Base-by-base conservation (phyloP, 2,888 invertebrate species). In the Cenopis cana region DNA sequence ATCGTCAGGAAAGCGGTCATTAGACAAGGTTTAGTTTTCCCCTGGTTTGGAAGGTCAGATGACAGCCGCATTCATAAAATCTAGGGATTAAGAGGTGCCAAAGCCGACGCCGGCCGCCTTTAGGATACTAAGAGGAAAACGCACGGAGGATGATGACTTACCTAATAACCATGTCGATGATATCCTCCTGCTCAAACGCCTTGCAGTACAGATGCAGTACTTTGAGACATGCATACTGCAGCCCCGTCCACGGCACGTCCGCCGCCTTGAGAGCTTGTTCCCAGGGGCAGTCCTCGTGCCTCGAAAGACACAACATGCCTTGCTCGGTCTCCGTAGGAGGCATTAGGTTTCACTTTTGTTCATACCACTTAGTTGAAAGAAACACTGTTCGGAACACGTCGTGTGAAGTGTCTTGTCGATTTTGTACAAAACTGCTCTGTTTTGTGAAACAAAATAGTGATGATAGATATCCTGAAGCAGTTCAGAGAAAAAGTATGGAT, bases 151-250 rank as follows among this genome's bases (percentile, higher is more conserved):
- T 24, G 4, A 24, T 1, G 24, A 83, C 89, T 94, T 94, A 97
- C 97, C 97, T 95, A 91, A 97, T 95, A 81, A 97, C 95, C 90
- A 96, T 95, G 87, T 97, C 96, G 90, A 96, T 94, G 56, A 97
- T 94, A 92, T 97, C 96, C 88, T 95, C 95, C 84, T 96, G 95
- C 84, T 97, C 96, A 90, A 98, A 98, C 80, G 97, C 97, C 89
- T 97, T 97, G 93, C 97, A 97, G 92, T 98, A 98, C 69, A 97
- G 94, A 83, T 97, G 96, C 73, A 98, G 94, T 69, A 98, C 96
- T 91, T 97, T 96, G 76, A 97, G 94, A 88, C 97, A 98, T 77
- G 97, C 96, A 89, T 97, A 96, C 82, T 96, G 95, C 85, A 98
- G 94, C 59, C 97, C 97, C n/a, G 96, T 96, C 97, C 97, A 97